Evolutionary conservation across 2,113 vertebrate species (phyloP).

Genomic region (Lutjanus erythropterus): DNA sequence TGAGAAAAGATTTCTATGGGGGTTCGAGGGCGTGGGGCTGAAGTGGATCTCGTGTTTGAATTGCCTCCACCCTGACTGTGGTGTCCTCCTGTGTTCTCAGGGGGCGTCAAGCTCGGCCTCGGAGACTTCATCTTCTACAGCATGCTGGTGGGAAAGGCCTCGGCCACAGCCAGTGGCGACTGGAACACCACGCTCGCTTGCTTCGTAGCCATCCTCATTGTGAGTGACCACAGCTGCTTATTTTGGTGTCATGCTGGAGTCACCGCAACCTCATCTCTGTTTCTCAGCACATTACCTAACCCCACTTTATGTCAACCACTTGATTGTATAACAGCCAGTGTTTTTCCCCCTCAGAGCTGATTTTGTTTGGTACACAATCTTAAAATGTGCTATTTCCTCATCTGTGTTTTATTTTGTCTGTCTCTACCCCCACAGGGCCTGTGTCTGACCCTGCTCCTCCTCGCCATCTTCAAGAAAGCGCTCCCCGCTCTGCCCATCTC

Average conservation of each 20-base stretch:
- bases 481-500: conserved; percentile 98
- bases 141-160: conserved; percentile 98
- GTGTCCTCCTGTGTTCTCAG: conserved; percentile 82
- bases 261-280: conserved; percentile 23
- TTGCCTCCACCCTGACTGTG: conserved; percentile 63
- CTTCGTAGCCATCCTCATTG: conserved; percentile 99
- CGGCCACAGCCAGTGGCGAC: conserved; percentile 97
- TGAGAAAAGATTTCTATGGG: conserved; percentile 14
- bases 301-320: conserved; percentile 11
- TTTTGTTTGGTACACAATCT: conserved; percentile 38
- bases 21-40: conserved; percentile 77
- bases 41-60: conserved; percentile 16
- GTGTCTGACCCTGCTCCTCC: conserved; percentile 96
- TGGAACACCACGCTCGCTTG: conserved; percentile 99
- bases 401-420: conserved; percentile 13
- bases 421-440: conserved; percentile 87
- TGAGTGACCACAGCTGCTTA: conserved; percentile 78
- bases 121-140: conserved; percentile 99
- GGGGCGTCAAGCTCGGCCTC: conserved; percentile 96
- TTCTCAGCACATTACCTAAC: conserved; percentile 2
- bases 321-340: conserved; percentile 12
- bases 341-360: background rate
- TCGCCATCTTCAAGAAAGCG: conserved; percentile 99
- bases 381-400: conserved; percentile 12
- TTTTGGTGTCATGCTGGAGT: conserved; percentile 23